Evolutionary conservation across 2,888 invertebrate genomes (phyloP), one percentile per base, ranked within the genome.

Genomic region (Acanthosepion pharaonis): DNA sequence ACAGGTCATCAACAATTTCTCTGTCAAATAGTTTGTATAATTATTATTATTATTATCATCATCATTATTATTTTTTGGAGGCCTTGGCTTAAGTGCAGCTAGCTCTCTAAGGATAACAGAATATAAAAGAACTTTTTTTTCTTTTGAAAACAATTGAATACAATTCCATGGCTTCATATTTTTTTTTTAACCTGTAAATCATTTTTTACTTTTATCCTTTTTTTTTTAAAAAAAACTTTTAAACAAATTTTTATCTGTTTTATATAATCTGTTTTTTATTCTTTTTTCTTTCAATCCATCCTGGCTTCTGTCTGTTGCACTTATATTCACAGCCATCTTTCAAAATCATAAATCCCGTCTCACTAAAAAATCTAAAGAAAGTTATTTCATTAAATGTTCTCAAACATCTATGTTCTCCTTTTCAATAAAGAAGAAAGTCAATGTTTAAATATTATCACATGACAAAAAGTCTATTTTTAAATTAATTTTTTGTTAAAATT

Each of bases 71-170:
- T 25, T 64, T n/a, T 78, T 78, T 4, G n/a, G n/a, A 33, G n/a
- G n/a, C 78, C 78, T 78, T 78, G 78, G 78, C n/a, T 78, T n/a
- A 78, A 78, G 78, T 78, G 78, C 78, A 78, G 78, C 78, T 78
- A 78, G n/a, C 59, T 3, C n/a, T 78, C 11, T 78, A n/a, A 78
- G n/a, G 78, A 78, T 78, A 78, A 78, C 15, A n/a, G n/a, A 78
- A n/a, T n/a, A 8, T 33, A 78, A 78, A n/a, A n/a, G 23, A 78
- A 23, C n/a, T n/a, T 78, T 78, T 15, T 78, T 78, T 78, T 78
- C 78, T n/a, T 15, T n/a, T 78, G 59, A 78, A 78, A 78, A 78
- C 78, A 78, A 78, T 18, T 78, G 9, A n/a, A 78, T 78, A 78
- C n/a, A 78, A 78, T 78, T 78, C 78, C 78, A 78, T 78, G 78